Evolutionary conservation across 2,888 invertebrate species (phyloP).

Genomic region (Eilema sororculum): DNA sequence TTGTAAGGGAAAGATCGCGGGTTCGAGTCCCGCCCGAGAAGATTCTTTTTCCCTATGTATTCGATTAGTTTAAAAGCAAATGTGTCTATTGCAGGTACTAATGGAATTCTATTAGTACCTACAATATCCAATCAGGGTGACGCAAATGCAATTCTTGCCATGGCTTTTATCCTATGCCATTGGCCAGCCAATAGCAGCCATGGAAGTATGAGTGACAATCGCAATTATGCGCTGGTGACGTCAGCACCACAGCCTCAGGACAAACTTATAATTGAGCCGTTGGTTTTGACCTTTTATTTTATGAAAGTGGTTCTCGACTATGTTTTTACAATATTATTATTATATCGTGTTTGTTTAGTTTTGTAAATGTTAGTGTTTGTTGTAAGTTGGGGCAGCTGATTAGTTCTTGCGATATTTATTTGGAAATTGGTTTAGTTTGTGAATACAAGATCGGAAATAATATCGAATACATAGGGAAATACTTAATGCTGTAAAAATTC

Average conservation of each 20-base stretch:
- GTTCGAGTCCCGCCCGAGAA: no score
- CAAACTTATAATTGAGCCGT: conserved; percentile 73
- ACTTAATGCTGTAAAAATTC: no score
- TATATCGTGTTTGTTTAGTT: conserved; percentile 29
- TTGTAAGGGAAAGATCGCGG: no score
- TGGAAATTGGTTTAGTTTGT: background rate
- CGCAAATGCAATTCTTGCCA: background rate
- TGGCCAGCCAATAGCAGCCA: background rate
- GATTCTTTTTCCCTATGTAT: no score
- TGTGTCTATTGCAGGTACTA: no score
- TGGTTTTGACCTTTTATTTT: conserved; percentile 56
- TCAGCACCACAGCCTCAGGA: conserved; percentile 36
- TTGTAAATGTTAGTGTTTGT: conserved; percentile 15
- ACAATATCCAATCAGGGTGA: background rate
- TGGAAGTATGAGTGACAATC: conserved; percentile 57
- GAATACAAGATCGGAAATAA: background rate
- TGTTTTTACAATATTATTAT: conserved; percentile 41
- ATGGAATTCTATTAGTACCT: background rate
- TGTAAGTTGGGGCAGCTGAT: conserved; percentile 2
- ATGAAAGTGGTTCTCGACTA: conserved; percentile 47
- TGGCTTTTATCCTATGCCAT: conserved; percentile 2
- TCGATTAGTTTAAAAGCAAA: no score
- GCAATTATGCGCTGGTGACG: conserved; percentile 57
- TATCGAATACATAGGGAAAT: no score
- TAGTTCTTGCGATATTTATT: background rate